Evolutionary conservation across 2,797 vertebrate genomes (phyloP), one percentile per base, ranked within the genome.

Genomic region (Melanotaenia maccullochi): DNA sequence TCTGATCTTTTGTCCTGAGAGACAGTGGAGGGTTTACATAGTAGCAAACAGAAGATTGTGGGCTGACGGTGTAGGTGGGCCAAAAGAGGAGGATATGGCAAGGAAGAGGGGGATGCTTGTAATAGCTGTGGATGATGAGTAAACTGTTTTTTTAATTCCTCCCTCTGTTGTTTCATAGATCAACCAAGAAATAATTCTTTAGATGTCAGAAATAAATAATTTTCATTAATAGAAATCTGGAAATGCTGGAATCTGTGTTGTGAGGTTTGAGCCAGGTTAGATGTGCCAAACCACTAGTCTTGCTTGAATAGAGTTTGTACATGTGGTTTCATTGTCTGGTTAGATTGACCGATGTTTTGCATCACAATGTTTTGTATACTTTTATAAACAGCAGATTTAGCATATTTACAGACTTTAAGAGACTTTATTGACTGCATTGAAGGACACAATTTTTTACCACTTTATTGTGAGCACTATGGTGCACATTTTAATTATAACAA

Each of bases 1-100:
- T 76, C 74, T 75, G 67, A 81, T 88, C 79, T 68, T 76, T 85
- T 75, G 55, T 85, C 60, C 73, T 36, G 9, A 68, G 71, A 81
- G 71, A 61, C 58, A 35, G 75, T 49, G 25, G 42, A 55, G 12
- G 12, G 36, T 13, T 68, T 40, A 33, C 38, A 58, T 30, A 8
- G 73, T 40, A 79, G 65, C 67, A 64, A 61, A 67, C 67, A 73
- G 62, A 55, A 71, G 65, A 76, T 57, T 58, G 71, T 81, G 63
- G 77, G 60, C 56, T 75, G 70, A 60, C 65, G 67, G 68, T 83
- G 22, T 65, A 76, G 51, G 68, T 69, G 69, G 60, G 44, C 52
- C 12, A 66, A 40, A 22, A 49, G 51, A 63, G 32, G 32, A 0
- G 3, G 52, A 32, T 54, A 28, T 49, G 30, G 36, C n/a, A 33